Percentiles rank a stretch among this genome's conserved stretches.
phyloP scores from a whole-genome alignment of 2,797 vertebrate genomes.

The Propithecus perrieri region DNA sequence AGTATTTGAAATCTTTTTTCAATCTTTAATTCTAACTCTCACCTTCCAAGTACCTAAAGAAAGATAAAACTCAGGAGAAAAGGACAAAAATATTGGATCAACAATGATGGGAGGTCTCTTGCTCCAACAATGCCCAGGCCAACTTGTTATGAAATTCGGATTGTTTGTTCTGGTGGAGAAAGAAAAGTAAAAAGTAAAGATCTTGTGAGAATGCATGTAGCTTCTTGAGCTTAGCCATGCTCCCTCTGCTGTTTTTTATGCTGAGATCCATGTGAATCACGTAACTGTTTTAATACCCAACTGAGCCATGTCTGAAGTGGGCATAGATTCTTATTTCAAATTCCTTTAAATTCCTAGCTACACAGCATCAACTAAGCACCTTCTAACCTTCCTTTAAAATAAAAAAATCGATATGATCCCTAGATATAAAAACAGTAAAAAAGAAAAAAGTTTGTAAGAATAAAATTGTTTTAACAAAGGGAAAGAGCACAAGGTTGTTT shows the following conservation, averaged over 20 bases:
- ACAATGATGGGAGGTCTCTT: neutral
- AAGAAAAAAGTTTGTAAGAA: neutral
- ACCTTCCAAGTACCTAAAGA: neutral
- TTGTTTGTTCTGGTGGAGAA: neutral
- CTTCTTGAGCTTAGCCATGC: neutral
- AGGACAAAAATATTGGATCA: neutral
- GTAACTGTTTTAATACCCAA: neutral
- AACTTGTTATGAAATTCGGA: neutral
- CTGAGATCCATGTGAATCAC: neutral
- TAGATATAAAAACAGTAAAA: neutral
- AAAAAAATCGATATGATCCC: neutral
- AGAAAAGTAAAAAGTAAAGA: neutral
- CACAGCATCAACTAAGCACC: neutral
- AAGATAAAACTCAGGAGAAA: neutral
- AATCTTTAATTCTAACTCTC: neutral
- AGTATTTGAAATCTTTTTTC: neutral
- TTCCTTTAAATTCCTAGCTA: slow-evolving; percentile 7
- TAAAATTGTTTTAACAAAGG: slow-evolving; percentile 31
- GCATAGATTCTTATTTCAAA: neutral
- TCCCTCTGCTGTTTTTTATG: neutral
- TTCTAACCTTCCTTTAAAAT: slow-evolving; percentile 12
- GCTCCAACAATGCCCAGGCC: neutral
- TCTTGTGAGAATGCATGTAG: neutral
- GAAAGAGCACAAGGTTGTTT: neutral
- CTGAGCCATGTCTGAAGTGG: neutral